Evolutionary conservation across 2,888 invertebrate species (phyloP).

Genomic region (Pollenia griseotomentosa): DNA sequence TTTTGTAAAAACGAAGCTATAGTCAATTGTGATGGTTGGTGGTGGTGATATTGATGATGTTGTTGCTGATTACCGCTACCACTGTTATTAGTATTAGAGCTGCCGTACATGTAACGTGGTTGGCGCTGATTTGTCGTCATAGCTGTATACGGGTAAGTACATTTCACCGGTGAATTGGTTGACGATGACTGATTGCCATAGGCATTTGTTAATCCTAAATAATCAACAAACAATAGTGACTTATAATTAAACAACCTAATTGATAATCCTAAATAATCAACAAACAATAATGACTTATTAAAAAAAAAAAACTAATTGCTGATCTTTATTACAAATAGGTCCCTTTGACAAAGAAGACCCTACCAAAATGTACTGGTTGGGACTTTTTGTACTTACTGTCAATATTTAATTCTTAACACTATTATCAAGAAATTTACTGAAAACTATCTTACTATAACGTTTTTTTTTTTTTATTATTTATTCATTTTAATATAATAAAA

Average conservation of each 20-base stretch:
- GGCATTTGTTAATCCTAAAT: conserved; percentile 8
- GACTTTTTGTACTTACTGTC: no score
- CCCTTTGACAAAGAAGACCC: no score
- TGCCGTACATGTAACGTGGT: conserved; percentile 64
- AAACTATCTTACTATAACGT: no score
- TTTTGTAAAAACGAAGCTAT: conserved; percentile 81
- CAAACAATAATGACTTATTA: no score
- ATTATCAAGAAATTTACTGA: no score
- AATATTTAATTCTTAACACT: no score
- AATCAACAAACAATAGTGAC: no score
- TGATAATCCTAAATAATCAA: background rate
- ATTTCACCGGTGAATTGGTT: conserved; percentile 53
- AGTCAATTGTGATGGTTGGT: conserved; percentile 81
- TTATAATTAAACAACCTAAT: background rate
- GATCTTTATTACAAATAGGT: no score
- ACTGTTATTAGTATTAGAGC: conserved; percentile 29
- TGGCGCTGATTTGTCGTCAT: conserved; percentile 59
- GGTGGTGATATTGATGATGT: conserved; percentile 75
- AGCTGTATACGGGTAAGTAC: conserved; percentile 51
- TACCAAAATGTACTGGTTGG: no score
- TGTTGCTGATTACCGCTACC: conserved; percentile 57
- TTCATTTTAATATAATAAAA: no score
- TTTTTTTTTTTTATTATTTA: no score
- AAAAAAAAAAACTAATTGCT: no score
- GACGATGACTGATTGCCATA: conserved; percentile 45